A percentile compares a stretch with the other conserved stretches of the same genome.
Evolutionary conservation across 2,888 invertebrate species (phyloP).

Genomic region (Strigamia crassipes): DNA sequence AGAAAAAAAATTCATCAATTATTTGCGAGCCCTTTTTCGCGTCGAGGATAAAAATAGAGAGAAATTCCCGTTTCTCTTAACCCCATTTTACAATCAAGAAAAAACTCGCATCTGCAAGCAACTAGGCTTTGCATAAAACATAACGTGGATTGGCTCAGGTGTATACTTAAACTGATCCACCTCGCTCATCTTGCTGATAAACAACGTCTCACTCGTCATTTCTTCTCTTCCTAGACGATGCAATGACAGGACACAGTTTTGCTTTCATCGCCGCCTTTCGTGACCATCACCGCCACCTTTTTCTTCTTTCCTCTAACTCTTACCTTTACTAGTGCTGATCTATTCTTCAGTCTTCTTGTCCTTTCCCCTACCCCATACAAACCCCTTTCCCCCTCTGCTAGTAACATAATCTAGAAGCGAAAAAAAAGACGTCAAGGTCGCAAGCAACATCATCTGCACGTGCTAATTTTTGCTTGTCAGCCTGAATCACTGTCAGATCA

Average conservation of each 20-base stretch:
- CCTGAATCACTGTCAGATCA: neutral
- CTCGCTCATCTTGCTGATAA: constrained; percentile 21
- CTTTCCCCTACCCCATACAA: constrained; percentile 13
- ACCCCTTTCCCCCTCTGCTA: neutral
- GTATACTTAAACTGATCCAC: constrained; percentile 16
- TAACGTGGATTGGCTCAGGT: constrained; percentile 11
- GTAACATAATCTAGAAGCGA: neutral
- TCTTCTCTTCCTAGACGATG: neutral
- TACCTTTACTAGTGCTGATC: neutral
- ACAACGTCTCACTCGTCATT: constrained; percentile 21
- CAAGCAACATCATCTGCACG: constrained; percentile 11
- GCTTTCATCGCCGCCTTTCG: constrained; percentile 10
- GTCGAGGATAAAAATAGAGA: constrained; percentile 22
- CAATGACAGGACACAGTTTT: constrained; percentile 5
- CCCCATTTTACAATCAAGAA: constrained; percentile 21
- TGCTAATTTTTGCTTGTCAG: constrained; percentile 15
- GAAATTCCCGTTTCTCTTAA: constrained; percentile 6
- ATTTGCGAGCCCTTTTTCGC: constrained; percentile 8
- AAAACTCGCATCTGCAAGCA: constrained; percentile 11
- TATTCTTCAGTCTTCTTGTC: constrained; percentile 11
- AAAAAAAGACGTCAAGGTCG: constrained; percentile 19
- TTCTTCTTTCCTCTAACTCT: neutral
- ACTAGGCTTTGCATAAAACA: constrained; percentile 16
- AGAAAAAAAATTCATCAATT: constrained; percentile 13
- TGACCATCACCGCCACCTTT: neutral